phyloP scores from a whole-genome alignment of 1,140 invertebrate genomes.

The Drosophila kohkoa region DNA sequence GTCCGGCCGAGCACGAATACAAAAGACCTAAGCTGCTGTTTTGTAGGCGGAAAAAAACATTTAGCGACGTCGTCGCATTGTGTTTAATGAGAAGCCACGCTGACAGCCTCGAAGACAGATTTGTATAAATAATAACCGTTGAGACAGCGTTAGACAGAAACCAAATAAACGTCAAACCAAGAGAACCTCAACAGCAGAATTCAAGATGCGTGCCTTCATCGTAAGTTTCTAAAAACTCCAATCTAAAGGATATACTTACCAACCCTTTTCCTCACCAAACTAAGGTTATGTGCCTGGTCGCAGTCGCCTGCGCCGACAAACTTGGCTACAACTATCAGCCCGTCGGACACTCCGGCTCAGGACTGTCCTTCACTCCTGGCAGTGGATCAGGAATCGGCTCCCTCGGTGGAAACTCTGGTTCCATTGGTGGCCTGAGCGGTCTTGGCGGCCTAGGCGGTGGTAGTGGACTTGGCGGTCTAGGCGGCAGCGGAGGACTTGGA shows the following conservation, averaged over 20 bases:
- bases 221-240: conserved; percentile 52
- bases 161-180: conserved; percentile 67
- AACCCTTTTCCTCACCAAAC: conserved; percentile 19
- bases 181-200: conserved; percentile 60
- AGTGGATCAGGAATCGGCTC: conserved; percentile 27
- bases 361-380: conserved; percentile 68
- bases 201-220: conserved; percentile 77
- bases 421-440: too few relatives aligned
- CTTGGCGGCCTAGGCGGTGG: conserved; percentile 5
- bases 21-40: conserved; percentile 64
- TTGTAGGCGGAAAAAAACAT: conserved; percentile 77
- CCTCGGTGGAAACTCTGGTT: not conserved
- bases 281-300: conserved; percentile 75
- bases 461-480: conserved; percentile 15
- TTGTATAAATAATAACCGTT: conserved; percentile 72
- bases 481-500: conserved; percentile 20
- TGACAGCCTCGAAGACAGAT: conserved; percentile 69
- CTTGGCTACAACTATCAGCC: conserved; percentile 81
- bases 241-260: conserved; percentile 26
- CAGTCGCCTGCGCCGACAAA: conserved; percentile 77
- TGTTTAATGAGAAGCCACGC: conserved; percentile 60
- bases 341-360: conserved; percentile 63
- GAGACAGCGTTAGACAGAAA: conserved; percentile 55
- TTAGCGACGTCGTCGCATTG: conserved; percentile 68
- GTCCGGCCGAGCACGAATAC: conserved; percentile 41